A percentile compares a stretch with the other conserved stretches of the same genome.
These are phyloP conservation scores for Acholoe squamosa DNA, from an alignment of 2,888 invertebrate species.

Conservation along the genomic window DNA sequence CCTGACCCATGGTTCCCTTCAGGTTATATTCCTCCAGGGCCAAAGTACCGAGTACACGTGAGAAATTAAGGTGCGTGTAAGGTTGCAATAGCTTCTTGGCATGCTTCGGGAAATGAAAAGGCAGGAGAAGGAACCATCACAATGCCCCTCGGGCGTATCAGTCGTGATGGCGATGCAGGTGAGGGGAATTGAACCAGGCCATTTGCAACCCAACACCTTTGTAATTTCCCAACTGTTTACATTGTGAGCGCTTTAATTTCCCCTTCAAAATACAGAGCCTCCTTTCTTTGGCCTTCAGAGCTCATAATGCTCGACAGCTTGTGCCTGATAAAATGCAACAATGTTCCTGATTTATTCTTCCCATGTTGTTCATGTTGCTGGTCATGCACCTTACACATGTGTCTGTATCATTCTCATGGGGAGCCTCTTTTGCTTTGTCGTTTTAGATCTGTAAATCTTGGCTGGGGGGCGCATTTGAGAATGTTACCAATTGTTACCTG, in stretches of 20 bases:
- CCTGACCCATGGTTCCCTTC: background rate
- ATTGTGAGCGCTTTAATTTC: background rate
- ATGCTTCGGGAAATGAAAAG: constrained; percentile 21
- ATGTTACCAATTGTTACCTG: too few relatives aligned
- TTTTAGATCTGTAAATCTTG: too few relatives aligned
- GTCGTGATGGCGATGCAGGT: background rate
- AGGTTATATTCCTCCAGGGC: background rate
- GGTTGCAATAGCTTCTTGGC: constrained; percentile 36
- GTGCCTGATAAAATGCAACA: background rate
- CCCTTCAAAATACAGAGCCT: background rate
- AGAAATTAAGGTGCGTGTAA: background rate
- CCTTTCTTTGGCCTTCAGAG: too few relatives aligned
- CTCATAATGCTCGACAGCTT: too few relatives aligned
- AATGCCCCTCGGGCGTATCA: background rate
- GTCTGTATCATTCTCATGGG: too few relatives aligned
- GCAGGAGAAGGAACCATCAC: constrained; percentile 1
- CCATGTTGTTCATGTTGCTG: too few relatives aligned
- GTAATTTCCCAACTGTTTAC: constrained; percentile 48
- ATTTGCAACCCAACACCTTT: background rate
- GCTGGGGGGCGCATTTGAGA: too few relatives aligned
- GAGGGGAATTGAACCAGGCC: background rate
- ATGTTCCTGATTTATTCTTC: background rate
- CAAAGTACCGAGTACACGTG: background rate
- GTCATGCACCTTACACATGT: too few relatives aligned
- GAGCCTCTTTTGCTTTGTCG: too few relatives aligned